These are phyloP conservation scores for Dendronephthya gigantea DNA, from an alignment of 64 coral and sea anemone genomes.

Conservation along the genomic window DNA sequence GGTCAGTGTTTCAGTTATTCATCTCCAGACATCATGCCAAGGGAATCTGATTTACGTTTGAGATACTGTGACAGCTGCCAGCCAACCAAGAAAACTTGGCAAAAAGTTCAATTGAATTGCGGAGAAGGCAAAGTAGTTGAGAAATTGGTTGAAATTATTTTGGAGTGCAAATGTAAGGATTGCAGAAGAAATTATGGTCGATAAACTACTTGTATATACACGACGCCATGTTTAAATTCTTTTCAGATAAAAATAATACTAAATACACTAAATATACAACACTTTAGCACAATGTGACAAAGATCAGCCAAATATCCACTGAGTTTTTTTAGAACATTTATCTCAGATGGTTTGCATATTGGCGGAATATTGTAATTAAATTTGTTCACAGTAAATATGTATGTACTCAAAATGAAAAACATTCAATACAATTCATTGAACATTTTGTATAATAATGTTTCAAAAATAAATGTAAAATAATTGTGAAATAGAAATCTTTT, in stretches of 20 bases:
- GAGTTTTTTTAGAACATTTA: background rate
- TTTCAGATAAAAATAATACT: too few relatives aligned
- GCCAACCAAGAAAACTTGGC: background rate
- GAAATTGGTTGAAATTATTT: background rate
- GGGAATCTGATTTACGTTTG: background rate
- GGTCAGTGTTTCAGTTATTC: background rate
- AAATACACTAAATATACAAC: too few relatives aligned
- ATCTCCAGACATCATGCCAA: slow-evolving; percentile 1
- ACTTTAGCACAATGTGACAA: too few relatives aligned
- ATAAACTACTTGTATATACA: background rate
- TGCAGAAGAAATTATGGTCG: background rate
- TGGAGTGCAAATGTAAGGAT: slow-evolving; percentile 9
- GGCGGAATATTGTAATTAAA: too few relatives aligned
- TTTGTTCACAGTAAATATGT: too few relatives aligned
- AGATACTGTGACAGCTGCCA: background rate
- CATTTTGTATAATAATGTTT: too few relatives aligned
- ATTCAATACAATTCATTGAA: too few relatives aligned
- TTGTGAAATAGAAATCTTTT: too few relatives aligned
- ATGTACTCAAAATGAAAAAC: too few relatives aligned
- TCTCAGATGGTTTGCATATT: background rate
- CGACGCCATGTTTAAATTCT: too few relatives aligned
- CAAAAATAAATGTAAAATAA: too few relatives aligned
- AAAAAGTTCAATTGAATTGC: background rate
- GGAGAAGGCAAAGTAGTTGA: background rate
- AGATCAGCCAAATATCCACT: too few relatives aligned